Evolutionary conservation across 2,113 vertebrate species (phyloP), one percentile per base, ranked within the genome.

Genomic region (Fulmarus glacialis): DNA sequence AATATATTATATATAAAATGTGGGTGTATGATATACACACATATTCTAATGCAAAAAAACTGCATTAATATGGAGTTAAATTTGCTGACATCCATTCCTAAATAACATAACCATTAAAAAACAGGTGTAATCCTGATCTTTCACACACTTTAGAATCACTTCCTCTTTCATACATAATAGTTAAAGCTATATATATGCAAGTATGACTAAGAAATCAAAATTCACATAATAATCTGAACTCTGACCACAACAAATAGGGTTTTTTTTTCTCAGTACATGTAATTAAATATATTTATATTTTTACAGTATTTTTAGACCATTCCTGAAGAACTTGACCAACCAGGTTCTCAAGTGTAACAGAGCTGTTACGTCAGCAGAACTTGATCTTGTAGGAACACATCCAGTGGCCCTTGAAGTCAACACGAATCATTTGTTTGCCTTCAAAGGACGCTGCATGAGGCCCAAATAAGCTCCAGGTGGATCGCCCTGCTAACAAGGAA

Each of bases 1-100:
- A 97, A 97, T 94, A 96, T 94, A 97, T 95, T 96, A 97, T 96
- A 98, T 97, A 97, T 94, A 95, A 98, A 98, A 95, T 80, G 94
- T 77, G 68, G 52, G 78, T 88, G 81, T 87, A 89, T 85, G 52
- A 96, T 87, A 96, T 83, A 92, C 93, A 94, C 90, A 89, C 59
- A 48, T 83, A 73, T 85, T 93, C 93, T 90, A 97, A 96, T 94
- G 94, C 94, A 97, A 96, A 95, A 96, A 88, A 97, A 53, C 77
- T 96, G 97, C 96, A 97, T 97, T 97, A 86, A 86, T 94, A 95
- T 64, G 92, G 90, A 97, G 86, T 97, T 96, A 78, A 81, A 90
- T 88, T 89, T 30, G 11, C 86, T 79, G 94, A 94, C 74, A 96
- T 96, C 95, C 90, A 75, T 70, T 95, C 81, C 95, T 96, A 95